Conservation (phyloP, 1,140 invertebrate genomes). For the Euura saliciscinereae region DNA sequence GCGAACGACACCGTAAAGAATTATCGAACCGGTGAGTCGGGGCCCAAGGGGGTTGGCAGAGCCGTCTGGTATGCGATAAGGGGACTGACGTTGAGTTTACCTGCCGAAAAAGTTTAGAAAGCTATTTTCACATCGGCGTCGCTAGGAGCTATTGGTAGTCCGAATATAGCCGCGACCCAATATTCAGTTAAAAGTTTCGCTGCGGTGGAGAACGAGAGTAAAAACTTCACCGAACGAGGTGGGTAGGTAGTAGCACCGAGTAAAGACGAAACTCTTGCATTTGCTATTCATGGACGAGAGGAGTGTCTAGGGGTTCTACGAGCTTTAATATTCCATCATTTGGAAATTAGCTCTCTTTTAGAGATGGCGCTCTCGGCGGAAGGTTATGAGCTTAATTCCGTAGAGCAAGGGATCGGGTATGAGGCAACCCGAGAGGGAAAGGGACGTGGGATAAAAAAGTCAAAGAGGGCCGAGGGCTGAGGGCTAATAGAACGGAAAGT, state of each 20-base stretch:
- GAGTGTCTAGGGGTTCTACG: slow-evolving; percentile 41
- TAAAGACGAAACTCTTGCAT: slow-evolving; percentile 30
- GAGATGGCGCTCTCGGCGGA: not conserved
- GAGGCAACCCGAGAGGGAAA: not conserved
- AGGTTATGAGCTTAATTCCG: slow-evolving; percentile 1
- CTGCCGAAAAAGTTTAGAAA: not conserved
- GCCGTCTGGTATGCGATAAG: not conserved
- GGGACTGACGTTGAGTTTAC: not conserved
- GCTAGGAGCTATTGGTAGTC: not conserved
- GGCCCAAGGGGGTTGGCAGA: not conserved
- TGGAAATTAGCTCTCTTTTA: slow-evolving; percentile 33
- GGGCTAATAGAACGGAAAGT: not conserved
- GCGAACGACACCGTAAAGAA: not conserved
- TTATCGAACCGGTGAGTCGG: not conserved
- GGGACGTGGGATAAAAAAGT: not conserved
- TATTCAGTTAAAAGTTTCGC: slow-evolving; percentile 2
- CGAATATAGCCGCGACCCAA: not conserved
- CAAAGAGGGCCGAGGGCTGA: not conserved
- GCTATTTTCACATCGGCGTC: not conserved
- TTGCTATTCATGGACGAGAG: slow-evolving; percentile 48
- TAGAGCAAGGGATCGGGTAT: not conserved
- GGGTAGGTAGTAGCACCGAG: not conserved
- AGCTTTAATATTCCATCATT: slow-evolving; percentile 49
- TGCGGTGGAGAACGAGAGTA: not conserved
- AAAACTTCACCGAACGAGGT: not conserved